Evolutionary conservation across 2,113 vertebrate genomes (phyloP), one percentile per base, ranked within the genome.

Genomic region (Acanthochromis polyacanthus): DNA sequence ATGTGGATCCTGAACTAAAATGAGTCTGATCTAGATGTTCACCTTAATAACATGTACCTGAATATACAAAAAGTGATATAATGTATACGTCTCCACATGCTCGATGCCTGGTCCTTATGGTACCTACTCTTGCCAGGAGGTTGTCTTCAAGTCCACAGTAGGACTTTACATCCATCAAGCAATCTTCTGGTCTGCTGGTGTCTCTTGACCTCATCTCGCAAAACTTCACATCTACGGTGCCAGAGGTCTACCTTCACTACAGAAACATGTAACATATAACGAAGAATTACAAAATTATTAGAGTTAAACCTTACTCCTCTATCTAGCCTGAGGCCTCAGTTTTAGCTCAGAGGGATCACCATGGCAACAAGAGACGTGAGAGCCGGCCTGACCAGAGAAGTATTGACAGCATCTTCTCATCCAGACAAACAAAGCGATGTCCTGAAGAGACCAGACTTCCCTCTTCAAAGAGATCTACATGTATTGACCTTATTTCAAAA

Each of bases 261-360:
- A 68, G 46, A 32, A 58, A 59, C 46, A 60, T 69, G 14, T 61
- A 55, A 68, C 32, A 10, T 68, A 58, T 32, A 12, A 36, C 46
- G 19, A 46, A 36, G 32, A 36, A 36, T 9, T 46, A 60, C 68
- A n/a, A 66, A 57, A 45, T 75, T 51, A 48, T 56, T 53, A 55
- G 20, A 60, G 25, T 23, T 20, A 16, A 75, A 71, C 71, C 78
- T 19, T 50, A 30, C 25, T 17, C 48, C 36, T 43, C 57, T 69
- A 53, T 48, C 43, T 59, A 60, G 50, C 62, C 73, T 10, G 32
- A 43, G 73, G 43, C 58, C 30, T 61, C 52, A 15, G 67, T 36
- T 82, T 73, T 46, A 58, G 56, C 62, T 36, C 71, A 66, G 59
- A 74, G 23, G 38, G 61, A 82, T 88, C 65, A 59, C 78, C 53